phyloP scores from a whole-genome alignment of 2,113 vertebrate genomes.

The Solenodon paradoxus region DNA sequence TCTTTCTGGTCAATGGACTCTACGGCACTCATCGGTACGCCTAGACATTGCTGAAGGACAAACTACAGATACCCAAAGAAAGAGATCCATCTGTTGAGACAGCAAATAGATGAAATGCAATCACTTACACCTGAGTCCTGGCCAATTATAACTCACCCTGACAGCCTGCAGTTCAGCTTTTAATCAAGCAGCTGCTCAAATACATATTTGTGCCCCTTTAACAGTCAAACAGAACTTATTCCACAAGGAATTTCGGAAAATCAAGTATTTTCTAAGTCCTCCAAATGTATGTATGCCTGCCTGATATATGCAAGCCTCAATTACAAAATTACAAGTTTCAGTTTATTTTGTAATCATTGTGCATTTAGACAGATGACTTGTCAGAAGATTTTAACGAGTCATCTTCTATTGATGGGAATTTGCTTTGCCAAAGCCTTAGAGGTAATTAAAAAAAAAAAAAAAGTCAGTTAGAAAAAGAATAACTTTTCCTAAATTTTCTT shows the following conservation, averaged over 20 bases:
- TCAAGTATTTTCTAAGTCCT: background rate
- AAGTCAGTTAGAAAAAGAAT: background rate
- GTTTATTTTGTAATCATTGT: background rate
- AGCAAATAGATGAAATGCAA: slow-evolving; percentile 79
- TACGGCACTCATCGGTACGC: slow-evolving; percentile 27
- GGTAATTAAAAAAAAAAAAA: background rate
- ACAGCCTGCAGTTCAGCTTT: slow-evolving; percentile 73
- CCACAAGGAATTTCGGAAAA: slow-evolving; percentile 43
- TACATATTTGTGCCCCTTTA: slow-evolving; percentile 44
- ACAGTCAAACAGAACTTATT: slow-evolving; percentile 10
- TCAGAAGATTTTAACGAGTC: background rate
- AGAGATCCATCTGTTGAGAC: slow-evolving; percentile 79
- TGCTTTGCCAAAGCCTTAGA: background rate
- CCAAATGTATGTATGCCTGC: background rate
- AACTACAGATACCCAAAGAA: slow-evolving; percentile 64
- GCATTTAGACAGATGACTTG: background rate
- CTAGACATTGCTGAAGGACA: slow-evolving; percentile 53
- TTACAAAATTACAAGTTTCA: background rate
- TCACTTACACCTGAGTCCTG: slow-evolving; percentile 65
- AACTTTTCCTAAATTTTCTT: background rate
- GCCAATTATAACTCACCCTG: slow-evolving; percentile 77
- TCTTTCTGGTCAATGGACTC: slow-evolving; percentile 73
- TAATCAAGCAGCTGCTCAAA: slow-evolving; percentile 72
- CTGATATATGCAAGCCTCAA: fast-evolving
- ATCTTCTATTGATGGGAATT: background rate